These are phyloP conservation scores for Papilio xuthus DNA, from an alignment of 1,140 invertebrate genomes.

Conservation along the genomic window DNA sequence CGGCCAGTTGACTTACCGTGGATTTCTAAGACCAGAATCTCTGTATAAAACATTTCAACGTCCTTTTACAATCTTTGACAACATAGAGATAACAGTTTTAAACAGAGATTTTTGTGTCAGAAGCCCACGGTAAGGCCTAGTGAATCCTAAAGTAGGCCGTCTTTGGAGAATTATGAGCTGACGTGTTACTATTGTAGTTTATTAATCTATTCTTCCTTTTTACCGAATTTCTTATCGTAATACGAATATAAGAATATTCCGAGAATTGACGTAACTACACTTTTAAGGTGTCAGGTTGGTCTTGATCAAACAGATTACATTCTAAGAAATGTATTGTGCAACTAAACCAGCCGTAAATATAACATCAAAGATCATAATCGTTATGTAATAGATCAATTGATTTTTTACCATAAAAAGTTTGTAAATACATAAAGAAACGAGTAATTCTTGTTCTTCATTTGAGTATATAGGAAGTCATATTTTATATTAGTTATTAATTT, in stretches of 20 bases:
- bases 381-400: background rate
- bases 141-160: background rate
- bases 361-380: background rate
- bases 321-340: background rate
- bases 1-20: too few species aligned
- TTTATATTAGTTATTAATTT: constrained; percentile 18
- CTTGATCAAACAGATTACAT: background rate
- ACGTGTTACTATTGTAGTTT: background rate
- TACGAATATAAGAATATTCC: background rate
- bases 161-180: background rate
- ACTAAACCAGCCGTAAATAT: background rate
- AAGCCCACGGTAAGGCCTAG: too few species aligned
- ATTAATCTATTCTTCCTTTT: background rate
- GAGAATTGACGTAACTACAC: background rate
- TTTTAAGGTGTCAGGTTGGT: background rate
- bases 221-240: background rate
- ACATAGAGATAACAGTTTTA: too few species aligned
- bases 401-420: background rate
- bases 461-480: background rate
- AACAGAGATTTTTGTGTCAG: too few species aligned
- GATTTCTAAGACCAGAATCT: too few species aligned
- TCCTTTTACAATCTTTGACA: too few species aligned
- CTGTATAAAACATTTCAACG: too few species aligned
- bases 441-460: background rate
- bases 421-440: background rate